phyloP scores from a whole-genome alignment of 1,140 invertebrate genomes.

The Pseudomyrmex gracilis region DNA sequence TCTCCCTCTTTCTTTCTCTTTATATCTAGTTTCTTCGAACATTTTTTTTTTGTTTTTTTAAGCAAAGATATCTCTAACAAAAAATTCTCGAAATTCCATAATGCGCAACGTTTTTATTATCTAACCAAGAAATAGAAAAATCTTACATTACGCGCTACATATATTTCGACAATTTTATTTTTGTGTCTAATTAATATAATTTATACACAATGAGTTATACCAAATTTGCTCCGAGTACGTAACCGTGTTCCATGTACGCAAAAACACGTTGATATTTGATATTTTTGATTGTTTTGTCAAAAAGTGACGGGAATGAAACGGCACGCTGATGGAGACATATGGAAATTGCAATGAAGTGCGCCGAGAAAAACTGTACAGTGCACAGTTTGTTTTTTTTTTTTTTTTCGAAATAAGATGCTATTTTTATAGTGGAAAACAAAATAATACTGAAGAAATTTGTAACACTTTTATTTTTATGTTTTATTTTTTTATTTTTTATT shows the following conservation, averaged over 20 bases:
- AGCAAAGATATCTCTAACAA: slow-evolving; percentile 18
- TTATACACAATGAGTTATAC: slow-evolving; percentile 64
- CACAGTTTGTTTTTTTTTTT: slow-evolving; percentile 25
- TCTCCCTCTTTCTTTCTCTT: no score
- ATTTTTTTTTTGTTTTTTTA: no score
- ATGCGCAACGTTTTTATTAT: no score
- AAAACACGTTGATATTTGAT: background rate
- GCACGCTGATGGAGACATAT: background rate
- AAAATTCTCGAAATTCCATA: no score
- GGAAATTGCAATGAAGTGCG: slow-evolving; percentile 1
- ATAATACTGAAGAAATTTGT: no score
- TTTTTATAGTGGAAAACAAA: background rate
- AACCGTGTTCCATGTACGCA: slow-evolving; percentile 68
- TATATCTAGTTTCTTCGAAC: no score
- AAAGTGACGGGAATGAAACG: background rate
- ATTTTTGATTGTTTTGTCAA: slow-evolving; percentile 1
- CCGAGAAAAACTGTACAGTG: background rate
- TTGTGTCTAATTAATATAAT: slow-evolving; percentile 7
- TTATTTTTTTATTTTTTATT: no score
- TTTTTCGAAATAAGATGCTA: slow-evolving; percentile 28
- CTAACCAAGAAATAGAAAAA: no score
- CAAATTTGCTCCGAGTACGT: slow-evolving; percentile 69
- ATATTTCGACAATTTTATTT: background rate
- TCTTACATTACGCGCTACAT: background rate
- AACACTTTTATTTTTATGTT: no score